These are phyloP conservation scores for Lutjanus campechanus DNA, from an alignment of 2,797 vertebrate genomes.

Conservation along the genomic window DNA sequence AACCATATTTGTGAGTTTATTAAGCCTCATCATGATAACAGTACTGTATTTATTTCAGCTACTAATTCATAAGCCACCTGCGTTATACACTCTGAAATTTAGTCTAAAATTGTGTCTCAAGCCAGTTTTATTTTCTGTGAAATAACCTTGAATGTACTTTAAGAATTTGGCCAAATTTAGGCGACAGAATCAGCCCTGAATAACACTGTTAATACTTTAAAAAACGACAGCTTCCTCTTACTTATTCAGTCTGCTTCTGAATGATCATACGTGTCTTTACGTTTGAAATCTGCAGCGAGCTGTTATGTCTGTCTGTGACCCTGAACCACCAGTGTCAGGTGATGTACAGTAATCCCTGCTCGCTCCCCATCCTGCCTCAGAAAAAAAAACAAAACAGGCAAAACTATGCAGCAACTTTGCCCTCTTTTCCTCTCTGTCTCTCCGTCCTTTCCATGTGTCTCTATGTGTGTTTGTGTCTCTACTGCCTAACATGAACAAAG, in stretches of 20 bases:
- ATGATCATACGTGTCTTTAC: background rate
- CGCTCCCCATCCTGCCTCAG: background rate
- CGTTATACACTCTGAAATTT: background rate
- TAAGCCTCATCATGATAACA: too few relatives aligned
- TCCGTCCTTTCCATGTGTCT: background rate
- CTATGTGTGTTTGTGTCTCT: background rate
- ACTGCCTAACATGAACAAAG: slow-evolving; percentile 25
- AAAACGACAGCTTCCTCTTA: background rate
- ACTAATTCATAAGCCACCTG: background rate
- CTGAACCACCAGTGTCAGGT: background rate
- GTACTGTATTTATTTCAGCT: background rate
- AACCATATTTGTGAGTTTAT: too few relatives aligned
- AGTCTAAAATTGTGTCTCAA: background rate
- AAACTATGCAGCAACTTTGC: slow-evolving; percentile 13
- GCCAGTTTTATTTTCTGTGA: background rate
- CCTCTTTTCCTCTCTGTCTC: slow-evolving; percentile 1
- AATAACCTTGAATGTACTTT: background rate
- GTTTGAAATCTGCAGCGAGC: background rate
- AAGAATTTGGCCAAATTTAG: background rate
- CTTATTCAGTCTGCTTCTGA: background rate
- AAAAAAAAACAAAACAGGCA: slow-evolving; percentile 30
- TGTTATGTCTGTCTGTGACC: background rate
- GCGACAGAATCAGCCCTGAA: background rate
- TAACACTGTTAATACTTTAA: background rate
- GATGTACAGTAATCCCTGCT: background rate